Percentiles rank a stretch among this genome's conserved stretches.
phyloP scores from a whole-genome alignment of 2,888 invertebrate genomes.

The Nudaria mundana region DNA sequence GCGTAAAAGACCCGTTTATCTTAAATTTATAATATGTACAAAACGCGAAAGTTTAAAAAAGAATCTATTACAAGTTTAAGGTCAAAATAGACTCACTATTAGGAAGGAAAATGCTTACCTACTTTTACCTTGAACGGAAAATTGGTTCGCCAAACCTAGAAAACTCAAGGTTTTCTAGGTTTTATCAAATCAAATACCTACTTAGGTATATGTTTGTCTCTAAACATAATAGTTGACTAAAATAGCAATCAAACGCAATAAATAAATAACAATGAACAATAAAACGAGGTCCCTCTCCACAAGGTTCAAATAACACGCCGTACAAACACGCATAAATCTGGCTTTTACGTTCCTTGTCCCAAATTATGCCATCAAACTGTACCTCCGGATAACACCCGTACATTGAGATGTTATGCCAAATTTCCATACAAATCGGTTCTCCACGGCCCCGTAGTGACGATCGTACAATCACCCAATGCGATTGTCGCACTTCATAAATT shows the following conservation, averaged over 20 bases:
- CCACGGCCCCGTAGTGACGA: constrained; percentile 43
- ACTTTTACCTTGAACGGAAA: too few relatives aligned
- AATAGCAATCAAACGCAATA: constrained; percentile 22
- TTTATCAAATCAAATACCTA: background rate
- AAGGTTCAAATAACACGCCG: constrained; percentile 66
- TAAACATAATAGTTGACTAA: background rate
- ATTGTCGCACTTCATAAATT: constrained; percentile 74
- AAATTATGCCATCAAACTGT: constrained; percentile 76
- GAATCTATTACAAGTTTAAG: too few relatives aligned
- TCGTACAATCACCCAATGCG: constrained; percentile 9
- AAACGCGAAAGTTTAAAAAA: too few relatives aligned
- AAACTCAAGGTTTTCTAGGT: background rate
- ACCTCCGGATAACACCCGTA: constrained; percentile 58
- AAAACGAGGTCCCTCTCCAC: constrained; percentile 59
- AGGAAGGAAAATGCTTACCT: too few relatives aligned
- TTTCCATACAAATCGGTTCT: constrained; percentile 79
- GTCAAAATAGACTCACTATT: too few relatives aligned
- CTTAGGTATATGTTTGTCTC: background rate
- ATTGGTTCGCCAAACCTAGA: too few relatives aligned
- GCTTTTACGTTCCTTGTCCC: constrained; percentile 66
- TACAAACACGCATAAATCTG: constrained; percentile 68
- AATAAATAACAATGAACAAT: constrained; percentile 36
- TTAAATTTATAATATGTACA: too few relatives aligned
- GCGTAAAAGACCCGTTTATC: too few relatives aligned
- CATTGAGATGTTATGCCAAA: constrained; percentile 60